Evolutionary conservation across 2,888 invertebrate species (phyloP).

Genomic region (Gerris lacustris): DNA sequence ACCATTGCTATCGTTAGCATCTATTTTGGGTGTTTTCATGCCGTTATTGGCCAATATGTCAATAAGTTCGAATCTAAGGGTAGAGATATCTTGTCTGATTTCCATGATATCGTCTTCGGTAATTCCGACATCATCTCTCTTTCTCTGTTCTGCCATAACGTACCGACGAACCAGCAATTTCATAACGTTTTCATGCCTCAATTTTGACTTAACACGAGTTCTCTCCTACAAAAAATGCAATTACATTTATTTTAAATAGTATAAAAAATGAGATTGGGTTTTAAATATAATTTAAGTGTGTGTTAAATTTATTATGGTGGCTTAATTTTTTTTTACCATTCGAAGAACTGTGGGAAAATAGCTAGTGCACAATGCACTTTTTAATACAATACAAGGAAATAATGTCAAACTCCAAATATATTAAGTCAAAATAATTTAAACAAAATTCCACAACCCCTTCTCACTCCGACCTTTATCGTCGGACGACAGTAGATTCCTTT

Average conservation of each 20-base stretch:
- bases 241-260: background rate
- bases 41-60: constrained; percentile 83
- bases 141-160: constrained; percentile 76
- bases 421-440: no score
- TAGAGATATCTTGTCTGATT: constrained; percentile 93
- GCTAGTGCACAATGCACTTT: no score
- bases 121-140: constrained; percentile 79
- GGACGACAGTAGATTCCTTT: no score
- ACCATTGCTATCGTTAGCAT: constrained; percentile 53
- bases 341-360: no score
- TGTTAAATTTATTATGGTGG: no score
- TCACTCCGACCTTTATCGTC: no score
- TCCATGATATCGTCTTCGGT: constrained; percentile 98
- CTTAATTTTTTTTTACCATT: no score
- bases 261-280: no score
- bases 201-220: constrained; percentile 44
- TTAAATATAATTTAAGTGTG: no score
- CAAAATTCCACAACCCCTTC: no score
- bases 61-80: constrained; percentile 79
- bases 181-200: constrained; percentile 75
- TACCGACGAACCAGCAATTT: constrained; percentile 77
- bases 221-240: constrained; percentile 45
- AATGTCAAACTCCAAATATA: no score
- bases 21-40: constrained; percentile 66
- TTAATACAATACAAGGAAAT: no score